Percentiles rank a stretch among this genome's conserved stretches.
Evolutionary conservation across 2,113 vertebrate genomes (phyloP).

Genomic region (Xiphias gladius): DNA sequence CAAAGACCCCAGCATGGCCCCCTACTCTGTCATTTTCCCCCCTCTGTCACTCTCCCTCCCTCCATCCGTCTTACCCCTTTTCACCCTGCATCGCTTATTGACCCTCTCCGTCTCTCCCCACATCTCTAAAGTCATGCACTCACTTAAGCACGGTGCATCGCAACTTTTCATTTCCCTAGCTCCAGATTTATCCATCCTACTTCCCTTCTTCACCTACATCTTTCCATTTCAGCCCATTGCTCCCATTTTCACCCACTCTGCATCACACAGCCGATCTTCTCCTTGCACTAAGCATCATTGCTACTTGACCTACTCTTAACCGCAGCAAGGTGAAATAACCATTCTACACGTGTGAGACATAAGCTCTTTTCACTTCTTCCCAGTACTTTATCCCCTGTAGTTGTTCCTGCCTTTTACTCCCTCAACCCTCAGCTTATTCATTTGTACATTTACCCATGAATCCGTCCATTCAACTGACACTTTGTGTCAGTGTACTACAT

Average conservation of each 20-base stretch:
- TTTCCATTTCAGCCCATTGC: slow-evolving; percentile 66
- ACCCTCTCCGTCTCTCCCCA: slow-evolving; percentile 59
- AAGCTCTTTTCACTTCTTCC: slow-evolving; percentile 27
- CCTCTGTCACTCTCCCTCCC: slow-evolving; percentile 55
- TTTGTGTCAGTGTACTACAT: slow-evolving; percentile 29
- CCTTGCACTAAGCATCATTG: slow-evolving; percentile 55
- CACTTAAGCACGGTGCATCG: slow-evolving; percentile 56
- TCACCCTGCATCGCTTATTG: slow-evolving; percentile 61
- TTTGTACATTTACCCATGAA: slow-evolving; percentile 47
- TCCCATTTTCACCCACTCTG: slow-evolving; percentile 65
- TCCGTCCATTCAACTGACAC: slow-evolving; percentile 40
- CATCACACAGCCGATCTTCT: slow-evolving; percentile 49
- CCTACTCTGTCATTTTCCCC: slow-evolving; percentile 57
- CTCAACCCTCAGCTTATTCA: slow-evolving; percentile 27
- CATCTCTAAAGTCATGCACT: slow-evolving; percentile 57
- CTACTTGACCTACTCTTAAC: slow-evolving; percentile 74
- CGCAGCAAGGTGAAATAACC: slow-evolving; percentile 67
- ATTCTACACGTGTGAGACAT: slow-evolving; percentile 58
- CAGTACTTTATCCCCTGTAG: slow-evolving; percentile 2
- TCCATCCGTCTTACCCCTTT: slow-evolving; percentile 46
- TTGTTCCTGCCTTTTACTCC: slow-evolving; percentile 3
- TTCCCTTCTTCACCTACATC: slow-evolving; percentile 37
- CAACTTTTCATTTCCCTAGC: slow-evolving; percentile 55
- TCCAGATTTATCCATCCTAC: slow-evolving; percentile 61
- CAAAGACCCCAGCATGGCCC: slow-evolving; percentile 53